A percentile compares a stretch with the other conserved stretches of the same genome.
These are phyloP conservation scores for Buphagus erythrorhynchus DNA, from an alignment of 2,797 vertebrate genomes.

Conservation along the genomic window DNA sequence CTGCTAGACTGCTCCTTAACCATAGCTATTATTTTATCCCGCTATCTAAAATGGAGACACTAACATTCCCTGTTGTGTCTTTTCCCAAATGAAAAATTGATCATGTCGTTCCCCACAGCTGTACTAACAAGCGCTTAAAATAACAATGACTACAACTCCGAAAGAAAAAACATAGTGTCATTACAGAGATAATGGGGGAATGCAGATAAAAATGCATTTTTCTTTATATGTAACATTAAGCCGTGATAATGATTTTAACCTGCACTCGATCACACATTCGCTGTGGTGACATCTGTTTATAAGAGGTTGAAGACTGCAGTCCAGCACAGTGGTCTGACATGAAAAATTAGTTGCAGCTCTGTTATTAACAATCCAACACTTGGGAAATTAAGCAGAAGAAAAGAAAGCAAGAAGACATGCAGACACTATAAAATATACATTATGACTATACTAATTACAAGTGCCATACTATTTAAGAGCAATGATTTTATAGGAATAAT, in stretches of 20 bases:
- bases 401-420: not conserved
- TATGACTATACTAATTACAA: not conserved
- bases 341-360: slow-evolving; percentile 10
- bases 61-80: slow-evolving; percentile 1
- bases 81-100: slow-evolving; percentile 58
- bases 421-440: not conserved
- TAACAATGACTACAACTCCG: slow-evolving; percentile 41
- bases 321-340: slow-evolving; percentile 43
- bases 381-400: slow-evolving; percentile 21
- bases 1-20: not conserved
- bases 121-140: slow-evolving; percentile 64
- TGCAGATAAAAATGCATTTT: slow-evolving; percentile 61
- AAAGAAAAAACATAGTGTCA: slow-evolving; percentile 38
- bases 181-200: slow-evolving; percentile 42
- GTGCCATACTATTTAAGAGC: not conserved
- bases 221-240: slow-evolving; percentile 59
- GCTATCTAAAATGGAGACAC: slow-evolving; percentile 21
- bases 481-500: not conserved
- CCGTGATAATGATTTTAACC: slow-evolving; percentile 68
- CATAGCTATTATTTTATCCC: slow-evolving; percentile 23
- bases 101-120: slow-evolving; percentile 39
- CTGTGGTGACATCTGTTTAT: slow-evolving; percentile 53
- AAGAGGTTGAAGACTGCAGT: slow-evolving; percentile 40
- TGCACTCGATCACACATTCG: slow-evolving; percentile 43
- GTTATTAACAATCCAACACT: slow-evolving; percentile 23